Evolutionary conservation across 2,888 invertebrate species (phyloP).

Genomic region (Tinea pellionella): DNA sequence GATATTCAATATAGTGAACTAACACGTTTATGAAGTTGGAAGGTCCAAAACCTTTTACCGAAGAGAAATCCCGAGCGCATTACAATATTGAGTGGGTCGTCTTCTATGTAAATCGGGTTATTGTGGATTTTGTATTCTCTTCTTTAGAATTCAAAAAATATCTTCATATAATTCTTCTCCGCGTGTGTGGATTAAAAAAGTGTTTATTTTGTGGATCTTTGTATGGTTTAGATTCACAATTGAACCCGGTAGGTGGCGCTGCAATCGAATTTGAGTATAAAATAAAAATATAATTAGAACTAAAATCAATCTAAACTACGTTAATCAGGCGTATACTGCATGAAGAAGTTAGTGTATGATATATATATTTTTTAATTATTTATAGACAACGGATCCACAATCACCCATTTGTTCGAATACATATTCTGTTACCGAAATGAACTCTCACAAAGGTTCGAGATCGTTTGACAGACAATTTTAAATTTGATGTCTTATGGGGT

Average conservation of each 20-base stretch:
- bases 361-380: too few species aligned
- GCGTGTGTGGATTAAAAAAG: too few species aligned
- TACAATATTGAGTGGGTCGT: conserved; percentile 25
- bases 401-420: background rate
- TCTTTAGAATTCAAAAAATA: background rate
- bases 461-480: conserved; percentile 5
- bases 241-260: too few species aligned
- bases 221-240: too few species aligned
- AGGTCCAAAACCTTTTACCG: conserved; percentile 35
- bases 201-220: too few species aligned
- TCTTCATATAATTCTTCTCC: too few species aligned
- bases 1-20: conserved; percentile 58
- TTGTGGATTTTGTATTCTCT: background rate
- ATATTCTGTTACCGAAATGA: conserved; percentile 6
- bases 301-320: too few species aligned
- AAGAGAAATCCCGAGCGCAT: conserved; percentile 41
- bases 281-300: too few species aligned
- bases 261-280: too few species aligned
- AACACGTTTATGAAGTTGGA: conserved; percentile 45
- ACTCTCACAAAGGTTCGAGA: conserved; percentile 9
- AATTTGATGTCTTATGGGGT: background rate
- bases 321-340: too few species aligned
- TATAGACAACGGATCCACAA: too few species aligned
- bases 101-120: conserved; percentile 7
- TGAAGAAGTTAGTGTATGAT: too few species aligned